phyloP scores from a whole-genome alignment of 2,113 vertebrate genomes.

The Platichthys flesus region DNA sequence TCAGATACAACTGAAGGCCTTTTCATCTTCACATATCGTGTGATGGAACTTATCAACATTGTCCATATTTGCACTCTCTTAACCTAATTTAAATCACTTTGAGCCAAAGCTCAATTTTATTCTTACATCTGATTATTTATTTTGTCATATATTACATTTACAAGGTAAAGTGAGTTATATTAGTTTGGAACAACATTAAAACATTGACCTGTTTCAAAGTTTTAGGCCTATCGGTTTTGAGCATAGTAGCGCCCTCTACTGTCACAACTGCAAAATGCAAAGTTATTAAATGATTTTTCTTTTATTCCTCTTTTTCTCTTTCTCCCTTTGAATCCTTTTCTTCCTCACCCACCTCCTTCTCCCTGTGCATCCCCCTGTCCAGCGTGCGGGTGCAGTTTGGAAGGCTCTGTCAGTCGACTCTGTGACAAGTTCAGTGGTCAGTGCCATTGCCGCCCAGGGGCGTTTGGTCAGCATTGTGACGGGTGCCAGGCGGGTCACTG shows the following conservation, averaged over 20 bases:
- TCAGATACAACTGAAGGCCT: background rate
- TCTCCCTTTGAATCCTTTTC: background rate
- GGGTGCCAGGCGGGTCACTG: constrained; percentile 91
- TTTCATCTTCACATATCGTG: background rate
- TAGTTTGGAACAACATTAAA: background rate
- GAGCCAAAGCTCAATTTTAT: too few species aligned
- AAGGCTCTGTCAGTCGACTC: constrained; percentile 86
- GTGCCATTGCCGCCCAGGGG: constrained; percentile 89
- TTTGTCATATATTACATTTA: background rate
- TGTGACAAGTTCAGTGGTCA: constrained; percentile 90
- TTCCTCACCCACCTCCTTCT: too few species aligned
- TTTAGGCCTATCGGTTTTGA: background rate
- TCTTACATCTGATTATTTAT: background rate
- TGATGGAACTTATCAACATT: background rate
- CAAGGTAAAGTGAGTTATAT: background rate
- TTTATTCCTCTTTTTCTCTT: background rate
- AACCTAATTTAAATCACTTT: background rate
- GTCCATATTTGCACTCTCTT: background rate
- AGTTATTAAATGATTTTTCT: background rate
- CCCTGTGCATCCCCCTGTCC: background rate
- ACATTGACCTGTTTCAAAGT: background rate
- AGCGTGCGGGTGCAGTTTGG: constrained; percentile 91
- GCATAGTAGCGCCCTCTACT: constrained; percentile 58
- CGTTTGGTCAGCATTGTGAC: constrained; percentile 88
- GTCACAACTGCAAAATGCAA: constrained; percentile 23